phyloP scores from a whole-genome alignment of 37 sponge, comb jelly and placozoan species.

The Petrosia ficiformis region DNA sequence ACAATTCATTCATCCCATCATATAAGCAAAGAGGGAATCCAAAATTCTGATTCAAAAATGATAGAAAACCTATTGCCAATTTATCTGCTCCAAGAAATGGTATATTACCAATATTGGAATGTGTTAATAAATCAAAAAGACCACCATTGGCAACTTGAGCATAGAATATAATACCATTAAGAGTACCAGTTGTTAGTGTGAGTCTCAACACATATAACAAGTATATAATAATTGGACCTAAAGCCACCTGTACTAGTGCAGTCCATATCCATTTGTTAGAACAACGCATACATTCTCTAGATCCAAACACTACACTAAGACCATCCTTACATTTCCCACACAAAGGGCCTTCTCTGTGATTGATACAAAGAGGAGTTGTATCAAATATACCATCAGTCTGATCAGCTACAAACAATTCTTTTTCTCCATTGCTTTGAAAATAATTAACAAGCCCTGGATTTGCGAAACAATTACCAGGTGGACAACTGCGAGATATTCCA shows the following conservation, averaged over 20 bases:
- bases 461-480: too few species aligned
- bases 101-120: too few species aligned
- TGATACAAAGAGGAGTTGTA: background rate
- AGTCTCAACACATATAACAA: constrained; percentile 20
- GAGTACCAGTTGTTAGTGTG: constrained; percentile 32
- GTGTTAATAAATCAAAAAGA: too few species aligned
- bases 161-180: constrained; percentile 52
- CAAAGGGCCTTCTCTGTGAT: background rate
- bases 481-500: too few species aligned
- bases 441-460: too few species aligned
- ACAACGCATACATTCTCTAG: constrained; percentile 15
- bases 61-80: too few species aligned
- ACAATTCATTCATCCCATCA: too few species aligned
- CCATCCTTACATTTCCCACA: background rate
- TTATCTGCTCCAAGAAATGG: too few species aligned
- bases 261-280: background rate
- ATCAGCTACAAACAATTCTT: background rate
- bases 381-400: background rate
- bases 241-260: background rate
- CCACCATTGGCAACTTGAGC: constrained; percentile 15
- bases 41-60: too few species aligned
- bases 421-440: too few species aligned
- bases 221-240: constrained; percentile 29
- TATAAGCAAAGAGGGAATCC: too few species aligned
- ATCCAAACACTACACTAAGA: constrained; percentile 35